Base-by-base conservation (phyloP, 2,113 vertebrate genomes). In the Cryptomyrus ogoouensis region DNA sequence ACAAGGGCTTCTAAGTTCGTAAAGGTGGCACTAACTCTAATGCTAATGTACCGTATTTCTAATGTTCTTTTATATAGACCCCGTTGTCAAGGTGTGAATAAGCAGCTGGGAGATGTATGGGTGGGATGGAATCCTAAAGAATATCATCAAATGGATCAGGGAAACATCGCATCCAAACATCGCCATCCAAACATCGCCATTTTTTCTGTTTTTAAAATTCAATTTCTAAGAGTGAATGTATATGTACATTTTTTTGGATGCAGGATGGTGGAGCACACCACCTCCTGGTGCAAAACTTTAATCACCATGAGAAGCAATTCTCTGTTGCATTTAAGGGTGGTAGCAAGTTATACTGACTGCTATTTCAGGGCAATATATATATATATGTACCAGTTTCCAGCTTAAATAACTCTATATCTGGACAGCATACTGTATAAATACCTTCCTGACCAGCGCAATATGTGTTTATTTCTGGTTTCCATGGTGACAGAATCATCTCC, bases 381-480 rank as follows among this genome's bases (percentile, higher is more conserved):
- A 2, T 47, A 27, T n/a, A 27, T 66, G 2, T 66, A 31, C 62
- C n/a, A 66, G 62, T 66, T 66, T 66, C n/a, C 62, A 27, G 9
- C 10, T 66, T 66, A 66, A 12, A 70, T 31, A 31, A 27, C 10
- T 70, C 62, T 70, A 70, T 31, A 70, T 31, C 62, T 70, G n/a
- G 62, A 70, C n/a, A 70, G 10, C n/a, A 31, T 13, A 31, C 62
- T 70, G 62, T 31, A 70, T 70, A 70, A 70, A 70, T 70, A 12
- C 62, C 62, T 70, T 31, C 62, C 62, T 31, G 62, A 70, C 10
- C 10, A 70, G n/a, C 4, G 62, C n/a, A 70, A 31, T n/a, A 87
- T 53, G 27, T 53, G 27, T 87, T 87, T 53, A 53, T 35, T 56
- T 53, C 50, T 53, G 50, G 85, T 87, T 87, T 87, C 85, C 50